Evolutionary conservation across 2,888 invertebrate genomes (phyloP).

Genomic region (Galeruca laticollis): DNA sequence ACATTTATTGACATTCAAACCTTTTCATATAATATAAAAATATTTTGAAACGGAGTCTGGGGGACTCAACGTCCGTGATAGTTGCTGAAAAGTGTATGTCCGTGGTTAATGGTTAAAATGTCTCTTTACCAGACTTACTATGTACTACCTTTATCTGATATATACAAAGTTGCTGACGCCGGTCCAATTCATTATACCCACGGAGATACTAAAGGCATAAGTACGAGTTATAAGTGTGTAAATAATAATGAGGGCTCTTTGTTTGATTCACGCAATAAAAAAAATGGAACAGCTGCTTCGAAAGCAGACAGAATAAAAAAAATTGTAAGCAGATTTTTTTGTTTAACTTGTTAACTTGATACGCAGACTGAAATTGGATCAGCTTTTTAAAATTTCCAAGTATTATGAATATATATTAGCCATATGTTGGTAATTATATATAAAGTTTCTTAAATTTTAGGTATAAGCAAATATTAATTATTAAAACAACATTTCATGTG

Average conservation of each 20-base stretch:
- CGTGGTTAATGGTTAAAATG: too few relatives aligned
- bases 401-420: not conserved
- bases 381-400: not conserved
- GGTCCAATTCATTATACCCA: constrained; percentile 16
- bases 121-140: too few relatives aligned
- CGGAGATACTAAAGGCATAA: constrained; percentile 28
- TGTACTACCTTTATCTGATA: too few relatives aligned
- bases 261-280: constrained; percentile 30
- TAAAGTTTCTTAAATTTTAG: too few relatives aligned
- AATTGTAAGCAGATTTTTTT: not conserved
- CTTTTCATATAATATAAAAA: too few relatives aligned
- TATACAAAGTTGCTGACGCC: constrained; percentile 2
- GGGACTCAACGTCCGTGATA: too few relatives aligned
- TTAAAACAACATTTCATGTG: too few relatives aligned
- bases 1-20: too few relatives aligned
- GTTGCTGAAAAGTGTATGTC: too few relatives aligned
- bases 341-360: not conserved
- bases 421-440: not conserved
- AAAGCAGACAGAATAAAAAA: constrained; percentile 14
- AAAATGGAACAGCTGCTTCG: constrained; percentile 25
- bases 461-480: too few relatives aligned
- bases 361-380: not conserved
- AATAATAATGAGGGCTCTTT: constrained; percentile 37
- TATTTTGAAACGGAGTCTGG: too few relatives aligned
- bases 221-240: constrained; percentile 33